Base-by-base conservation (phyloP, 2,797 vertebrate species). In the Neopelma chrysocephalum region DNA sequence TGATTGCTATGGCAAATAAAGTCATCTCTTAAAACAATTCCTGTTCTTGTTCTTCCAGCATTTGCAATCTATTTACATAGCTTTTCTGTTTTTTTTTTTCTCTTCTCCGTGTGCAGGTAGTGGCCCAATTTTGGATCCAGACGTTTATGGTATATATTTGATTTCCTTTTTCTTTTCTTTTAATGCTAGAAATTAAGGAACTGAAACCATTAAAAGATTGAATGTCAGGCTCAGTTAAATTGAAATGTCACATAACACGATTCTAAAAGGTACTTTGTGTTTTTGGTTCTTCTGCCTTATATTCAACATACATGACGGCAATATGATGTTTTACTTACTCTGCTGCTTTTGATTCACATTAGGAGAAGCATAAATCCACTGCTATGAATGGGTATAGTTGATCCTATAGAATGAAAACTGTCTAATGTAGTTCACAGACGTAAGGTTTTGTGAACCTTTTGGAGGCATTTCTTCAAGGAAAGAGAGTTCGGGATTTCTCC, bases 111-210 rank as follows among this genome's bases (percentile, higher is more conserved):
- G 77, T 97, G 87, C 94, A 98, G 98, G 98, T 96, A 96, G 92
- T 95, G 98, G 97, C 87, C 95, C 97, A 83, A 97, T 97, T 97
- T 97, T 98, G 93, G 97, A 98, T 82, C 97, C 98, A 96, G 96
- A 96, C 15, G 96, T 98, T 97, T 98, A 98, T 97, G 98, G 98
- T 98, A 98, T 93, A 95, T 98, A 98, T 98, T 93, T 96, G 58
- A 85, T 82, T 97, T 98, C 87, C 77, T 90, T 97, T 94, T 94
- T 96, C 43, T 94, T 90, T 86, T 95, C 25, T 96, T 83, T 83
- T 90, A 84, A 62, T 62, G 57, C 81, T 94, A 71, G 85, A 73
- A 95, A 87, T 91, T 47, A 94, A 97, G 77, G 83, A 92, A 87
- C 61, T 93, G 45, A 94, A 94, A 73, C 70, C 82, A 91, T 68